Percentiles rank a stretch among this genome's conserved stretches.
phyloP scores from a whole-genome alignment of 2,113 vertebrate genomes.

The Mus spicilegus region DNA sequence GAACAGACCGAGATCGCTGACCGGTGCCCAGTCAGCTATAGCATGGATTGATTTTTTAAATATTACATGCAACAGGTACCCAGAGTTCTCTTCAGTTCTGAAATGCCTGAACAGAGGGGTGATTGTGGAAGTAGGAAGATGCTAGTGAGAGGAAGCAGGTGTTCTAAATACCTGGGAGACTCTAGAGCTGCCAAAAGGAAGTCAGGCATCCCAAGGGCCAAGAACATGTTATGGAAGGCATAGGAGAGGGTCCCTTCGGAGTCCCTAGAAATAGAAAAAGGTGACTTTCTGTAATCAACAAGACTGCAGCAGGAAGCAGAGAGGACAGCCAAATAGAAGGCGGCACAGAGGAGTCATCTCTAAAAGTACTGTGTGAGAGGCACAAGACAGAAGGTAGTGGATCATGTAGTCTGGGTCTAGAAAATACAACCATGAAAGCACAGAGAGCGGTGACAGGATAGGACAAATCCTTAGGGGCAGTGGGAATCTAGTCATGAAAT shows the following conservation, averaged over 20 bases:
- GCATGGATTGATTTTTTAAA: no score
- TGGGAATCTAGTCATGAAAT: background rate
- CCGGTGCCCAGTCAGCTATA: no score
- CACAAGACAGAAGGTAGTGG: background rate
- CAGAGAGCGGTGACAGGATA: background rate
- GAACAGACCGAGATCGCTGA: no score
- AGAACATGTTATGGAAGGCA: background rate
- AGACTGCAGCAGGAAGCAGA: background rate
- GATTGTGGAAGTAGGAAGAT: background rate
- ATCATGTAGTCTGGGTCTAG: background rate
- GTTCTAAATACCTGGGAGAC: background rate
- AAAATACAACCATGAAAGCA: background rate
- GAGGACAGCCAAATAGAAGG: background rate
- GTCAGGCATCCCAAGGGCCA: background rate
- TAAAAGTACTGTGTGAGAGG: background rate
- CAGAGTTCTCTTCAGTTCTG: background rate
- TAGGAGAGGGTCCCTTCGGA: background rate
- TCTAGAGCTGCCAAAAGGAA: background rate
- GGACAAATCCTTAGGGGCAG: background rate
- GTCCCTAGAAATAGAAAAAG: slow-evolving; percentile 16
- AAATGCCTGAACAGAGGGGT: background rate
- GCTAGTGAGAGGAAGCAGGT: background rate
- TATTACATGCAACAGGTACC: background rate
- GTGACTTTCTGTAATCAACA: background rate
- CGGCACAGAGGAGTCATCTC: background rate